These are phyloP conservation scores for Crotophaga sulcirostris DNA, from an alignment of 2,113 vertebrate species.

Conservation along the genomic window DNA sequence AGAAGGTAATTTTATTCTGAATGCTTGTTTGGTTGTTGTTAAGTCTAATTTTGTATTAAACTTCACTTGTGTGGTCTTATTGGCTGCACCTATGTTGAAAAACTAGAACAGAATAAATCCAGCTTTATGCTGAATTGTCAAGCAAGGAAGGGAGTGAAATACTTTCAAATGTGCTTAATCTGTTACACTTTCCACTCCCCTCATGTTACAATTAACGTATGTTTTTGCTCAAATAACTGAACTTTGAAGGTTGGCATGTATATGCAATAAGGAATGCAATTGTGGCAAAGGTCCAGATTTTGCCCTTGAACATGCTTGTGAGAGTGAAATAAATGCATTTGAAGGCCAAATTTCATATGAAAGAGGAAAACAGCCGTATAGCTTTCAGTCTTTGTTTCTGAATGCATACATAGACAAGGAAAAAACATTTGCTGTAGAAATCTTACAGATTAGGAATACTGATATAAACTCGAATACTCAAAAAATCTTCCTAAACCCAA, in stretches of 20 bases:
- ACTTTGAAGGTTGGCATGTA: conserved; percentile 40
- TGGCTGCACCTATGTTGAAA: background rate
- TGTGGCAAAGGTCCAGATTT: conserved; percentile 36
- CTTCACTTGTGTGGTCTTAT: conserved; percentile 43
- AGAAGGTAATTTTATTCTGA: conserved; percentile 45
- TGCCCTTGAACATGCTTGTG: background rate
- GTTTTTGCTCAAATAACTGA: conserved; percentile 51
- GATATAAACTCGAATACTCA: background rate
- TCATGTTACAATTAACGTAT: background rate
- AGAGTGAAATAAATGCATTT: background rate
- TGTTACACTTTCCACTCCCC: background rate
- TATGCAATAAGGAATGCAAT: conserved; percentile 24
- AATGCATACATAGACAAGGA: background rate
- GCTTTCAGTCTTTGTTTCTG: background rate
- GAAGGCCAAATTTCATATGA: background rate
- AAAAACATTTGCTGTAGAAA: background rate
- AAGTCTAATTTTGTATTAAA: conserved; percentile 12
- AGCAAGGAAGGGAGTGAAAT: background rate
- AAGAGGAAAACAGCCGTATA: background rate
- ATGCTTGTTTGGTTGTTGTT: conserved; percentile 34
- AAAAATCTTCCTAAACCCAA: background rate
- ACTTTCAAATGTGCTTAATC: background rate
- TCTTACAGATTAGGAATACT: background rate
- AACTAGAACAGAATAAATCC: background rate
- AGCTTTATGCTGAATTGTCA: background rate